Evolutionary conservation across 2,113 vertebrate genomes (phyloP).

Genomic region (human (Homo sapiens)): GRCh38 chr2:157436001-157436500

Average conservation of each 20-base stretch:
- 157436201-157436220: neutral
- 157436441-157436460: neutral
- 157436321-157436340: neutral
- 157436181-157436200: neutral
- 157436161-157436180: neutral
- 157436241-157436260: neutral
- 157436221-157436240: neutral
- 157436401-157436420: neutral
- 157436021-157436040: neutral
- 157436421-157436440: neutral
- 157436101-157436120: neutral
- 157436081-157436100: neutral
- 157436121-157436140: neutral
- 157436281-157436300: neutral
- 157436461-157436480: neutral
- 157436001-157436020: neutral
- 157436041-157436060: neutral
- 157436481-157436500: no score
- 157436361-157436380: neutral
- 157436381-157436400: slow-evolving; percentile 8
- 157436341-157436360: neutral
- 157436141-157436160: neutral
- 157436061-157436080: neutral
- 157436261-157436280: neutral
- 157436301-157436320: neutral